Base-by-base conservation (phyloP, 2,113 vertebrate species). In the Alectura lathami region DNA sequence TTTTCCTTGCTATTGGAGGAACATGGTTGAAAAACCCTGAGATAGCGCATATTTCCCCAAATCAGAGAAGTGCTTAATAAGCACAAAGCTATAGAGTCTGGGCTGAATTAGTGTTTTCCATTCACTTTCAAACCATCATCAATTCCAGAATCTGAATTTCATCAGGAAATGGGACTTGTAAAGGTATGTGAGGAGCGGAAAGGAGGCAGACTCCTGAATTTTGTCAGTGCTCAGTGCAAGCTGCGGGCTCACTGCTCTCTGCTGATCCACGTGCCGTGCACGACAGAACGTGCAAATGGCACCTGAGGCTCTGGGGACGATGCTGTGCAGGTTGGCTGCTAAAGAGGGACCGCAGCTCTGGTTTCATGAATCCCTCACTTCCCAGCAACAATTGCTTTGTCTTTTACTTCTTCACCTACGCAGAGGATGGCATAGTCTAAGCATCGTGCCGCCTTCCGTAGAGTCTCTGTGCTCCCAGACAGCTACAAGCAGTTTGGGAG, bases 201-300 rank as follows among this genome's bases (percentile, higher is more conserved):
- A 70, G 34, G 48, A 76, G n/a, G 29, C 4, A 48, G 45, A 36
- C 62, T 7, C 16, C 43, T 30, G 47, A 8, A 27, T 60, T 24
- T 59, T 62, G 34, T 21, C 68, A n/a, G 42, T 15, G 12, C 9
- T 38, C 7, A 3, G 2, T 11, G 22, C 32, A 13, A 74, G 53
- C 18, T 47, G 51, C 3, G 0, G 20, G 34, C 8, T 45, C 47
- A 15, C 7, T 0, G 0, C 15, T 72, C 29, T 48, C 22, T 29
- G 42, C 3, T 21, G 24, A 15, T 11, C 63, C 21, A 3, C 1
- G 9, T 7, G 36, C 24, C 4, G 3, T 26, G 36, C 26, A 23
- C 0, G 3, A 16, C 36, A 56, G 32, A 34, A 26, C 17, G 30
- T 20, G 23, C 34, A n/a, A 40, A 50, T 13, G 23, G 10, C 27